Percentiles rank a stretch among this genome's conserved stretches.
phyloP scores from a whole-genome alignment of 2,797 vertebrate genomes.

The Triplophysa bombifrons region DNA sequence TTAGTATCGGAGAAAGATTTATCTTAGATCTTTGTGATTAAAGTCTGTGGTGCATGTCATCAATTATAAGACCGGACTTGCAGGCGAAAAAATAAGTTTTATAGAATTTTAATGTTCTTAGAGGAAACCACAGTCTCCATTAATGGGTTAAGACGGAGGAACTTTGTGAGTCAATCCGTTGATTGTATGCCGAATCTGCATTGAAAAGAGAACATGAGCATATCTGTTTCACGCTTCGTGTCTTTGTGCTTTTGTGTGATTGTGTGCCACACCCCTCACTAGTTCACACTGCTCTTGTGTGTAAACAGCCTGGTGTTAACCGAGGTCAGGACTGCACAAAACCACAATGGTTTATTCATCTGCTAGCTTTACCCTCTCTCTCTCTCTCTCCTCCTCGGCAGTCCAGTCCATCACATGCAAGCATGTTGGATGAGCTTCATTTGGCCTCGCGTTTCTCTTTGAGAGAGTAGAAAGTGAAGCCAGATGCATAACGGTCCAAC shows the following conservation, averaged over 20 bases:
- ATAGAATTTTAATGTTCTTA: not conserved
- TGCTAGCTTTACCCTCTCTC: conserved; percentile 19
- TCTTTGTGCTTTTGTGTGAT: conserved; percentile 40
- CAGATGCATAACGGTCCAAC: not conserved
- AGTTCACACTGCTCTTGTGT: conserved; percentile 36
- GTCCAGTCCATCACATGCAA: not conserved
- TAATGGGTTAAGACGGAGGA: conserved; percentile 22
- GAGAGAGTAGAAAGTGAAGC: not conserved
- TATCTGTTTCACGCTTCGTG: conserved; percentile 14
- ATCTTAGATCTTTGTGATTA: too few species aligned
- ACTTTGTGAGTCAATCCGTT: conserved; percentile 9
- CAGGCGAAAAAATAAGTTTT: not conserved
- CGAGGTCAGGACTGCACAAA: conserved; percentile 43
- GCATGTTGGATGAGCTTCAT: not conserved
- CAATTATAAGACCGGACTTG: not conserved
- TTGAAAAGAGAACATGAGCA: conserved; percentile 22
- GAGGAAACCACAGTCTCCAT: not conserved
- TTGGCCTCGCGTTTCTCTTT: not conserved
- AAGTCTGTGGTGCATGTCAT: too few species aligned
- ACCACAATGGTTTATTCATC: conserved; percentile 40
- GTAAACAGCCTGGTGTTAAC: conserved; percentile 39
- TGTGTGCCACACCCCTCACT: conserved; percentile 15
- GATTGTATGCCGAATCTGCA: conserved; percentile 5
- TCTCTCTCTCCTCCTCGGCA: not conserved
- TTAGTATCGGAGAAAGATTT: not conserved